A percentile compares a stretch with the other conserved stretches of the same genome.
Evolutionary conservation across 92 coral and sea anemone species (phyloP).

Genomic region (Porites cylindrica): DNA sequence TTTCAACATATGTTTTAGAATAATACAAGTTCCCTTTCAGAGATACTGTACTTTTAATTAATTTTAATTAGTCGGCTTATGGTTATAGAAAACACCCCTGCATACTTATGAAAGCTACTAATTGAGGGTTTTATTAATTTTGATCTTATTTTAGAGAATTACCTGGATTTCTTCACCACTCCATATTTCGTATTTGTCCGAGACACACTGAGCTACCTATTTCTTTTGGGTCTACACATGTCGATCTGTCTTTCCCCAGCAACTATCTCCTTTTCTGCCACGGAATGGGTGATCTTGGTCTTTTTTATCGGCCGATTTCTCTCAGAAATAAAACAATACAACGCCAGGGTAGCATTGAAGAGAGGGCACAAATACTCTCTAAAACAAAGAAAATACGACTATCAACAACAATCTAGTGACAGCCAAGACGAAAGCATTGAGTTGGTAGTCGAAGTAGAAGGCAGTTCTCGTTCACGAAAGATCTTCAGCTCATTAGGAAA

Average conservation of each 20-base stretch:
- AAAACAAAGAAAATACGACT: slow-evolving; percentile 6
- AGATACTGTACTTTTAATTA: too few relatives aligned
- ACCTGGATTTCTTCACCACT: slow-evolving; percentile 44
- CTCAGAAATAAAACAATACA: slow-evolving; percentile 25
- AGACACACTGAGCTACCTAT: slow-evolving; percentile 30
- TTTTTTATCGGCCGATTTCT: slow-evolving; percentile 41
- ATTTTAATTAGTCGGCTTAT: too few relatives aligned
- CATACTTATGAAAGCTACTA: too few relatives aligned
- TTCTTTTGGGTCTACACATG: slow-evolving; percentile 33
- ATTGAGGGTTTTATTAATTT: neutral
- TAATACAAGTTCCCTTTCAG: too few relatives aligned
- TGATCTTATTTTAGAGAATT: slow-evolving; percentile 4
- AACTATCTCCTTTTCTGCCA: slow-evolving; percentile 12
- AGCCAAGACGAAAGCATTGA: neutral
- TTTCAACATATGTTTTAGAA: too few relatives aligned
- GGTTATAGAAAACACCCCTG: too few relatives aligned
- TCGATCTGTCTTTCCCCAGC: slow-evolving; percentile 39
- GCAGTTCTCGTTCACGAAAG: slow-evolving; percentile 21
- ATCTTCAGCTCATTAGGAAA: slow-evolving; percentile 23
- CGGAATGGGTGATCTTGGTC: slow-evolving; percentile 30
- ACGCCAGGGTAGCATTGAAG: slow-evolving; percentile 2
- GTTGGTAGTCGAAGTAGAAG: slow-evolving; percentile 3
- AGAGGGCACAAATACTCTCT: neutral
- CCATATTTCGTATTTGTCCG: slow-evolving; percentile 41
- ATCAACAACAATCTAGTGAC: neutral